These are phyloP conservation scores for Bugula neritina DNA, from an alignment of 2,888 invertebrate genomes.

Conservation along the genomic window DNA sequence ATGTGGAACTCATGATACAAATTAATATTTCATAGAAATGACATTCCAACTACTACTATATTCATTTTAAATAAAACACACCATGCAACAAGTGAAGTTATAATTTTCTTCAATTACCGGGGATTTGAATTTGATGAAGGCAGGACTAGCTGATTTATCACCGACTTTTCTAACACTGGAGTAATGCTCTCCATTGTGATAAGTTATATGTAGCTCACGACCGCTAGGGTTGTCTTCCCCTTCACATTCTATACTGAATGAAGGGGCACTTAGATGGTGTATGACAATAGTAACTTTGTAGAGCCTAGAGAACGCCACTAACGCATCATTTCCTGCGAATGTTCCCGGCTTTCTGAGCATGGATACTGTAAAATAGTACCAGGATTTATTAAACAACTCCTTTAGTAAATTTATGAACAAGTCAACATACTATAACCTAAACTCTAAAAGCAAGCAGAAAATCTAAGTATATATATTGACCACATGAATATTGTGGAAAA, in stretches of 20 bases:
- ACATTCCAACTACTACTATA: no score
- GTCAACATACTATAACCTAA: no score
- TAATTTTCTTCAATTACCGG: no score
- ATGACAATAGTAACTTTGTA: constrained; percentile 55
- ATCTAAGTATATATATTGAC: no score
- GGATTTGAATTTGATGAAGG: constrained; percentile 44
- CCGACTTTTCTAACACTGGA: constrained; percentile 51
- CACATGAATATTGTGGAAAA: no score
- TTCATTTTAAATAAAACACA: no score
- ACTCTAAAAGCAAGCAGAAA: no score
- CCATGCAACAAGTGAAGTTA: no score
- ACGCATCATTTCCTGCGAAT: constrained; percentile 58
- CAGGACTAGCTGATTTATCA: constrained; percentile 49
- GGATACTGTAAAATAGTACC: constrained; percentile 41
- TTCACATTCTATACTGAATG: constrained; percentile 47
- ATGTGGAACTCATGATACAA: no score
- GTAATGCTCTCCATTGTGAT: constrained; percentile 56
- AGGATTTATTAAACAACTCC: background rate
- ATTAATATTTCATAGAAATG: no score
- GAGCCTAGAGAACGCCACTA: constrained; percentile 56
- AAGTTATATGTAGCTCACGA: constrained; percentile 55
- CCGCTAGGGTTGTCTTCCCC: constrained; percentile 32
- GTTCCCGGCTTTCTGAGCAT: constrained; percentile 54
- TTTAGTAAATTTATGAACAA: no score
- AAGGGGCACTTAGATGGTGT: constrained; percentile 54